These are phyloP conservation scores for Phylloscopus trochiloides DNA, from an alignment of 2,113 vertebrate genomes.

Conservation along the genomic window DNA sequence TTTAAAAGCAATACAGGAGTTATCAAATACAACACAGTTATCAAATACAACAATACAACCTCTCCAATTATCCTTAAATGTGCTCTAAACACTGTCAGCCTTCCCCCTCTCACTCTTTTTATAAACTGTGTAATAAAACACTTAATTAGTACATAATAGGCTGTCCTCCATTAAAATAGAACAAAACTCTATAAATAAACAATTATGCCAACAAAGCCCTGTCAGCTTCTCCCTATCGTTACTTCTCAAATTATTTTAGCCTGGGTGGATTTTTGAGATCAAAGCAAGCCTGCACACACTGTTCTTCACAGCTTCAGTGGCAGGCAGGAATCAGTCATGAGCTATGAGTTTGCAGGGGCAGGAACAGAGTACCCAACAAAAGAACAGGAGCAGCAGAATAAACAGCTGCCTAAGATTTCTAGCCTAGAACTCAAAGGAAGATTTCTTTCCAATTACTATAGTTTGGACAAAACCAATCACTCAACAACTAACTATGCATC, in stretches of 20 bases:
- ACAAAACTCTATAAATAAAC: neutral
- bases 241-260: neutral
- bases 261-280: neutral
- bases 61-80: neutral
- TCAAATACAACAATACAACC: neutral
- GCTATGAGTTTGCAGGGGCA: neutral
- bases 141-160: neutral
- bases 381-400: neutral
- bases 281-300: neutral
- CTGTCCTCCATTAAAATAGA: neutral
- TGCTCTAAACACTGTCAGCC: neutral
- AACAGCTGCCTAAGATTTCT: neutral
- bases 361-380: neutral
- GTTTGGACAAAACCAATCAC: neutral
- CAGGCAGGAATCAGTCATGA: neutral
- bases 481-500: neutral
- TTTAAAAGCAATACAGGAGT: neutral
- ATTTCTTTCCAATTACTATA: neutral
- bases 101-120: neutral
- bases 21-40: neutral
- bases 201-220: neutral
- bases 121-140: neutral
- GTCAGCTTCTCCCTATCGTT: neutral
- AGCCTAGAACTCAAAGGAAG: neutral
- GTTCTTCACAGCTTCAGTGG: neutral